A percentile compares a stretch with the other conserved stretches of the same genome.
phyloP scores from a whole-genome alignment of 2,888 invertebrate species.

The Pharmacophagus antenor region DNA sequence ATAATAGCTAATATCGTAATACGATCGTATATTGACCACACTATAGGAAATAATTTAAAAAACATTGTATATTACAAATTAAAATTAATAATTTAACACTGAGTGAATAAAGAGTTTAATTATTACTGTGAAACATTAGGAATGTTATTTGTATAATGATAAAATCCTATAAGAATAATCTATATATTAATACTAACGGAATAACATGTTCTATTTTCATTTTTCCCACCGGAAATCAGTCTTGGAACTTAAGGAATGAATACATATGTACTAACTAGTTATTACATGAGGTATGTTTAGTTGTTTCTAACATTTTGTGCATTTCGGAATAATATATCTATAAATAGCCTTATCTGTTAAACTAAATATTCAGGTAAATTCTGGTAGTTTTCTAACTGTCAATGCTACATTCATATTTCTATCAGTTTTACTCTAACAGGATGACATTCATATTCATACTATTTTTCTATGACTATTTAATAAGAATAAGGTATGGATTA shows the following conservation, averaged over 20 bases:
- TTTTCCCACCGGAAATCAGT: constrained; percentile 36
- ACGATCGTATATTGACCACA: too few species aligned
- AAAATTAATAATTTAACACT: neutral
- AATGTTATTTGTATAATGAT: constrained; percentile 12
- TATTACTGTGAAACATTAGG: constrained; percentile 2
- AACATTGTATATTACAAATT: too few species aligned
- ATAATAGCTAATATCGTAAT: too few species aligned
- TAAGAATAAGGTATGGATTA: too few species aligned
- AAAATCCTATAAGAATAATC: neutral
- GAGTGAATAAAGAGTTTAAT: neutral
- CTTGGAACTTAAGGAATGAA: constrained; percentile 40
- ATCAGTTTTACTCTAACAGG: too few species aligned
- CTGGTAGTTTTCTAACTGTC: too few species aligned
- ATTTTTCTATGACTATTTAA: too few species aligned
- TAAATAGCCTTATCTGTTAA: neutral
- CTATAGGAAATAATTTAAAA: too few species aligned
- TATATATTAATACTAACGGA: constrained; percentile 3
- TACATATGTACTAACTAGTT: constrained; percentile 31
- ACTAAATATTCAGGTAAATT: too few species aligned
- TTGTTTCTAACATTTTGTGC: constrained; percentile 12
- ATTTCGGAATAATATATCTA: neutral
- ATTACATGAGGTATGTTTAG: constrained; percentile 26
- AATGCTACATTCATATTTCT: too few species aligned
- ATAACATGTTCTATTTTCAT: constrained; percentile 8
- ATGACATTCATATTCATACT: too few species aligned